Evolutionary conservation across 2,797 vertebrate species (phyloP), one percentile per base, ranked within the genome.

Genomic region (Malurus leucopterus): DNA sequence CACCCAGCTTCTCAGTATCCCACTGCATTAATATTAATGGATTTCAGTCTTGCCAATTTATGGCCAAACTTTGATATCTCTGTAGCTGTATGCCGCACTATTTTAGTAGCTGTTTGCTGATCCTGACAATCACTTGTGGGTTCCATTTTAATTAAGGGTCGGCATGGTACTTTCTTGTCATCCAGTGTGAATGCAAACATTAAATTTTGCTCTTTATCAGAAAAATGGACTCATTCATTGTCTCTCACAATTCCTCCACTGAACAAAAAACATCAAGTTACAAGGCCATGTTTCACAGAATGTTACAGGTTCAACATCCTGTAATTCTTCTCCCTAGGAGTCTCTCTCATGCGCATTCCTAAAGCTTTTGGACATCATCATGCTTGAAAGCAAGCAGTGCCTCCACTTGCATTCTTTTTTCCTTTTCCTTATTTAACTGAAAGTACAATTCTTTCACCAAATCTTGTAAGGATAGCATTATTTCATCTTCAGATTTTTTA

Each of bases 11-110:
- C 38, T 50, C 14, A 21, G 29, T n/a, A 61, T 41, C 18, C 55
- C 44, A 32, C 6, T 32, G 36, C 29, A 32, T 73, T 61, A 50
- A n/a, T 51, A 26, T 24, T 79, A 14, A 19, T 36, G 26, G 4
- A 21, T 30, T 59, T 51, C 26, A 69, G 0, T 59, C 21, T 69
- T 10, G 3, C 14, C n/a, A 22, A 17, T 59, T 26, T 30, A 68
- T 51, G 64, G 21, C 46, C 38, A 30, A 27, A 22, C 38, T 68
- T 68, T 17, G n/a, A 30, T 50, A 36, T 36, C 24, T 58, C 14
- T 4, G 38, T 50, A 36, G 30, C 13, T 5, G 5, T 41, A 12
- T 9, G 3, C 1, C 2, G 44, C 63, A 49, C 9, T 10, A 8
- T 41, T 68, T 41, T 34, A 30, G 44, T 50, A 43, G 36, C n/a